Conservation (phyloP, 2,797 vertebrate species). For the Nasua narica region DNA sequence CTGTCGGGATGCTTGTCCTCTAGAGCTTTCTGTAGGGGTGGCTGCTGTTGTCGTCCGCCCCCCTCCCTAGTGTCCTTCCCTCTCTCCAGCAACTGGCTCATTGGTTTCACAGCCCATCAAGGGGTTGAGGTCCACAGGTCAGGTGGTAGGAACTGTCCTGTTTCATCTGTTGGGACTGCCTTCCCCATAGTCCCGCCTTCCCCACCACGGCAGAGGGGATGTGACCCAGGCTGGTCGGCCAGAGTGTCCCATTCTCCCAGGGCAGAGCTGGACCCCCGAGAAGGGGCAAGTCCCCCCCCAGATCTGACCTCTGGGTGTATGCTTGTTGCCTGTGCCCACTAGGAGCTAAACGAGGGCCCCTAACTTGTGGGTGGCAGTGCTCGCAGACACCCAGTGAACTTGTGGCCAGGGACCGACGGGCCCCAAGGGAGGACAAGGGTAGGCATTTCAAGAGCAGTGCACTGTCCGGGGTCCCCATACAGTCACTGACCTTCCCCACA, state of each 20-base stretch:
- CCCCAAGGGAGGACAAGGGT: neutral
- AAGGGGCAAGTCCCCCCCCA: neutral
- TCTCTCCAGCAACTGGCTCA: neutral
- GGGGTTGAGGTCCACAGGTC: neutral
- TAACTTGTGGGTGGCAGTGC: neutral
- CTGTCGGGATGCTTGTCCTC: neutral
- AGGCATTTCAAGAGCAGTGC: neutral
- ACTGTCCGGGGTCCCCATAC: neutral
- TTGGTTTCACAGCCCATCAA: neutral
- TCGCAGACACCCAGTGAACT: too few relatives aligned
- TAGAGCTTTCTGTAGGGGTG: neutral
- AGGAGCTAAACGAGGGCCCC: neutral
- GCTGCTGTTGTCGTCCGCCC: neutral
- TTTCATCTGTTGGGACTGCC: neutral
- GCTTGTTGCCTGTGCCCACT: too few relatives aligned
- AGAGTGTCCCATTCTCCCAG: fast-evolving
- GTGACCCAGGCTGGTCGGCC: too few relatives aligned
- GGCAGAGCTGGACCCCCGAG: neutral
- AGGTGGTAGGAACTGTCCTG: too few relatives aligned
- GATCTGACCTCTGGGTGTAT: neutral
- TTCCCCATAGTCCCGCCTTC: neutral
- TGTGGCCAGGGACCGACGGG: fast-evolving
- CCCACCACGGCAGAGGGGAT: neutral
- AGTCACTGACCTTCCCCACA: too few relatives aligned
- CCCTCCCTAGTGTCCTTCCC: too few relatives aligned